Conservation (phyloP, 2,888 invertebrate genomes). For the Machimus rusticus region DNA sequence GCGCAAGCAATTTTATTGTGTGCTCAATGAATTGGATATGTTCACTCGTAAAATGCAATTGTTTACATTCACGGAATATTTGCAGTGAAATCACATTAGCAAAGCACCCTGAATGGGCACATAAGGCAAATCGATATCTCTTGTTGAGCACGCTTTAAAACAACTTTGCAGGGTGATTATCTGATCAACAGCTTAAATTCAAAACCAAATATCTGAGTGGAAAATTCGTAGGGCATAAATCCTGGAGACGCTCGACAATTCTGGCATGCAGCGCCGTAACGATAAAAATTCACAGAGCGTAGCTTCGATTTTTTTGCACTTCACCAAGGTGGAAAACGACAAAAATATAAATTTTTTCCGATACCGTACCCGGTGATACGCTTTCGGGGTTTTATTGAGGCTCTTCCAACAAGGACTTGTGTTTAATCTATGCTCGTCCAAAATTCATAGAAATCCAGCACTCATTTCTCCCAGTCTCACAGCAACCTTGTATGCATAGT, state of each 20-base stretch:
- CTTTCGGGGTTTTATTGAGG: not conserved
- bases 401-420: not conserved
- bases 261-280: not conserved
- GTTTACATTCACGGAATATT: not conserved
- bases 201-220: slow-evolving; percentile 4
- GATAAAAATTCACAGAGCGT: slow-evolving; percentile 6
- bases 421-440: slow-evolving; percentile 3
- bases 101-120: not conserved
- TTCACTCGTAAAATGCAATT: not conserved
- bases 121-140: not conserved
- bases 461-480: not conserved
- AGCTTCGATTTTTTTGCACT: not conserved
- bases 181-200: slow-evolving; percentile 12
- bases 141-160: not conserved
- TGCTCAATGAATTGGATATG: not conserved
- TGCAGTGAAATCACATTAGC: not conserved
- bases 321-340: slow-evolving; percentile 4
- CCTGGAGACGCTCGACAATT: not conserved
- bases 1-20: not conserved
- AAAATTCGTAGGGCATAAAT: slow-evolving; percentile 4
- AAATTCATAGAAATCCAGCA: not conserved
- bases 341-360: not conserved
- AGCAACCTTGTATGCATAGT: not conserved
- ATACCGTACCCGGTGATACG: not conserved
- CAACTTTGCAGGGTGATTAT: not conserved